Conservation (phyloP, 2,113 vertebrate species). For the Lagopus leucura region DNA sequence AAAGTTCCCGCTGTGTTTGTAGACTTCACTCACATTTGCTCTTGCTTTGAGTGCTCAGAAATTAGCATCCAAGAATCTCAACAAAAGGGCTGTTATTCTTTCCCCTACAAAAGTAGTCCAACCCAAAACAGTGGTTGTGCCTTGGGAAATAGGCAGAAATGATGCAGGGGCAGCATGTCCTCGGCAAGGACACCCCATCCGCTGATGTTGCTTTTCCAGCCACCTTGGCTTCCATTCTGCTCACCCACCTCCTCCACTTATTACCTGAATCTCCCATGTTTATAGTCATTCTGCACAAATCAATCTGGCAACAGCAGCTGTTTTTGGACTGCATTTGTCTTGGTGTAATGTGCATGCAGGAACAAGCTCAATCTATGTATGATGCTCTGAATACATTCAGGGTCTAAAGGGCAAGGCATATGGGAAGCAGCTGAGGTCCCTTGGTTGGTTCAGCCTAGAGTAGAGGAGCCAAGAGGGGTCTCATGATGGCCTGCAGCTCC, state of each 20-base stretch:
- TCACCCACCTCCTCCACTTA: not conserved
- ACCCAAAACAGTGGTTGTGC: not conserved
- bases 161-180: fast-evolving
- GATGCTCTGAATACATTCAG: not conserved
- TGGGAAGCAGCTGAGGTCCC: not conserved
- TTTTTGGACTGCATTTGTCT: not conserved
- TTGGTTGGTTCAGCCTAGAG: not conserved
- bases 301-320: not conserved
- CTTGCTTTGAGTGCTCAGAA: not conserved
- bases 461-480: not conserved
- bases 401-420: not conserved
- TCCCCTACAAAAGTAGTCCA: not conserved
- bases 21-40: not conserved
- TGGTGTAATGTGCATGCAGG: fast-evolving
- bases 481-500: not conserved
- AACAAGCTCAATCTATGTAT: not conserved
- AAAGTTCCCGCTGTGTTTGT: not conserved
- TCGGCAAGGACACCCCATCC: not conserved
- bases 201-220: not conserved
- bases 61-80: not conserved
- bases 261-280: not conserved
- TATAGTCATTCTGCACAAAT: not conserved
- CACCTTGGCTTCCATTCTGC: not conserved
- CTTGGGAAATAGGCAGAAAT: not conserved
- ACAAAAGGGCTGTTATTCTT: not conserved